Evolutionary conservation across 2,888 invertebrate genomes (phyloP), one percentile per base, ranked within the genome.

Genomic region (Agriopis aurantiaria): DNA sequence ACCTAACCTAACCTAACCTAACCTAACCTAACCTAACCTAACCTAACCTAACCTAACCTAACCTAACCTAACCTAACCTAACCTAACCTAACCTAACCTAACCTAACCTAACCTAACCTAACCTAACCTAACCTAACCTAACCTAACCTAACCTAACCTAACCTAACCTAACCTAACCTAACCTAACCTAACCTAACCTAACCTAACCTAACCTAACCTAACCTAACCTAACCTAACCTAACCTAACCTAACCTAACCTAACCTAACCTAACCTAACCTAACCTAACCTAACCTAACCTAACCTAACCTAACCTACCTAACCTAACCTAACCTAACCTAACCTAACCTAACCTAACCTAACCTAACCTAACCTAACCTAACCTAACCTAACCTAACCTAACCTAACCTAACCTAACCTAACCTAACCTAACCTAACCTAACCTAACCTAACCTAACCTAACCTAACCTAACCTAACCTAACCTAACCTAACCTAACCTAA

Each of bases 131-230:
- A 63, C 60, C 67, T 72, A 72, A 72, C 72, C 74, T 74, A 75
- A 75, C 73, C 72, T 71, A 74, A 73, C 77, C 71, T 71, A 74
- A 75, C 74, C 72, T 74, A 74, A 75, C 72, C 71, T 69, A 74
- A 69, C 75, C 72, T 72, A 75, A 73, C 75, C 78, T 74, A 76
- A 75, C 76, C 48, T 48, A 48, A 48, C 48, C 12, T 49, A 8
- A 48, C 72, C 73, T 69, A 73, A 71, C 74, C 72, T 71, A 73
- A 73, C 73, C 73, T 73, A 76, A 75, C 75, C 74, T 74, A 77
- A 75, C 76, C 75, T 69, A 75, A 75, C 73, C 75, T 12, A 75
- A 72, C 72, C 75, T 72, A 77, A 77, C 73, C 74, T 74, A 75
- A 77, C 74, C 74, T 73, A 73, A 74, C 71, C 73, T 71, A 72